phyloP scores from a whole-genome alignment of 2,888 invertebrate species.

The Eudemis profundana region DNA sequence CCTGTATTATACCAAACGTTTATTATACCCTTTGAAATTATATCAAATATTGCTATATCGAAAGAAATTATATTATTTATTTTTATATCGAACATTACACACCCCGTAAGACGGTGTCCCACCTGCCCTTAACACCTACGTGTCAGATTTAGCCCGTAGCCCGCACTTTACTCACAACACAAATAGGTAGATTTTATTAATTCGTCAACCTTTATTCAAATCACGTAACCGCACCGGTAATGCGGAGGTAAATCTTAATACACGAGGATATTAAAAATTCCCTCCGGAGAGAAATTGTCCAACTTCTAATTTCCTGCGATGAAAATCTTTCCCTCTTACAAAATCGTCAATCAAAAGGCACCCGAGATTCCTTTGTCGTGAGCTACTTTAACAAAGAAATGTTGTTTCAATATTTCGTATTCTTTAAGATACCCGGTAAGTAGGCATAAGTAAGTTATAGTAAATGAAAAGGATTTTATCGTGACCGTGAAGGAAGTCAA shows the following conservation, averaged over 20 bases:
- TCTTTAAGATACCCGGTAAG: conserved; percentile 43
- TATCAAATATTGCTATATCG: too few species aligned
- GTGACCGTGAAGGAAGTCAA: conserved; percentile 11
- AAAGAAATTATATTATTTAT: too few species aligned
- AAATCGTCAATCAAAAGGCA: conserved; percentile 71
- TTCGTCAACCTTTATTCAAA: conserved; percentile 36
- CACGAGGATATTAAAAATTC: conserved; percentile 65
- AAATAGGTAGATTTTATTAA: conserved; percentile 24
- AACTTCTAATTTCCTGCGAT: conserved; percentile 68
- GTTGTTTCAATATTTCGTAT: conserved; percentile 54
- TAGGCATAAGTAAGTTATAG: conserved; percentile 35
- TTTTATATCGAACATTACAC: too few species aligned
- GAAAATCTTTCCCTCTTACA: conserved; percentile 69
- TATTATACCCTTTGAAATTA: too few species aligned
- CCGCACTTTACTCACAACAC: too few species aligned
- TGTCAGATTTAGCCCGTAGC: too few species aligned
- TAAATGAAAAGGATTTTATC: conserved; percentile 38
- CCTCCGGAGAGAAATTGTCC: conserved; percentile 61
- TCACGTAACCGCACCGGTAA: conserved; percentile 55
- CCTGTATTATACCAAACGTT: too few species aligned
- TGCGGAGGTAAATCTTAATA: conserved; percentile 65
- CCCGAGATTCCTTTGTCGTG: conserved; percentile 60
- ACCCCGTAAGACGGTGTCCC: too few species aligned
- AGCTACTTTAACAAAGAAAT: conserved; percentile 58
- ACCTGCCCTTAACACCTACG: too few species aligned